Conservation (phyloP, 2,113 vertebrate genomes). For the Cottus gobio region DNA sequence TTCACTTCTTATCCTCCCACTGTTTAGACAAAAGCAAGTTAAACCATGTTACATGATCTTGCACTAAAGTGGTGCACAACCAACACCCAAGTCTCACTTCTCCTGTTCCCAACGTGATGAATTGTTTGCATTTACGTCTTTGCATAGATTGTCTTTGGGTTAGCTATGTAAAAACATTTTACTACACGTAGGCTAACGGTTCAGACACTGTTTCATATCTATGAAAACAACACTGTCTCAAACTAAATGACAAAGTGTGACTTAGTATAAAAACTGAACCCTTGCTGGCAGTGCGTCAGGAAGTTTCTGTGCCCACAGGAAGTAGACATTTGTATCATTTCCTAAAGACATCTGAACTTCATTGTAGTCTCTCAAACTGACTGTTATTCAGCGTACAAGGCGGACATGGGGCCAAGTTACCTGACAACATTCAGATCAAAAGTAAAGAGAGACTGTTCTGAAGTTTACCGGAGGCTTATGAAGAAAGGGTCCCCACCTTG, state of each 20-base stretch:
- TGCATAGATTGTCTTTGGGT: not conserved
- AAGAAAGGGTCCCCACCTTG: not conserved
- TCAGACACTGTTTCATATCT: too few relatives aligned
- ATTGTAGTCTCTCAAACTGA: not conserved
- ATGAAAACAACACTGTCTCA: not conserved
- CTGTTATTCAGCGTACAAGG: not conserved
- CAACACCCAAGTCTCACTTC: not conserved
- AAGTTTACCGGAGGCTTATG: not conserved
- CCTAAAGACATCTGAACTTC: not conserved
- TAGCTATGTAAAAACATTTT: not conserved
- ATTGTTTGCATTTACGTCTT: not conserved
- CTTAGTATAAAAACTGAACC: not conserved
- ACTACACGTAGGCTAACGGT: not conserved
- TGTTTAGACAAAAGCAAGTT: not conserved
- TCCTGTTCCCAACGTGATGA: not conserved
- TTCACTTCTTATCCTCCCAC: not conserved
- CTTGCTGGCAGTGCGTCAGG: not conserved
- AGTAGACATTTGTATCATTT: not conserved
- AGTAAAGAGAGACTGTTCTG: not conserved
- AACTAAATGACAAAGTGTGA: not conserved
- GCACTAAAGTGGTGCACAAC: not conserved
- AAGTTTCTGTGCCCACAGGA: not conserved
- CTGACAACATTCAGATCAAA: not conserved
- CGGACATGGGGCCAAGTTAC: not conserved
- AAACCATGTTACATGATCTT: not conserved